Conservation (phyloP, 37 sponge, comb jelly and placozoan genomes). For the Haliclona indistincta region DNA sequence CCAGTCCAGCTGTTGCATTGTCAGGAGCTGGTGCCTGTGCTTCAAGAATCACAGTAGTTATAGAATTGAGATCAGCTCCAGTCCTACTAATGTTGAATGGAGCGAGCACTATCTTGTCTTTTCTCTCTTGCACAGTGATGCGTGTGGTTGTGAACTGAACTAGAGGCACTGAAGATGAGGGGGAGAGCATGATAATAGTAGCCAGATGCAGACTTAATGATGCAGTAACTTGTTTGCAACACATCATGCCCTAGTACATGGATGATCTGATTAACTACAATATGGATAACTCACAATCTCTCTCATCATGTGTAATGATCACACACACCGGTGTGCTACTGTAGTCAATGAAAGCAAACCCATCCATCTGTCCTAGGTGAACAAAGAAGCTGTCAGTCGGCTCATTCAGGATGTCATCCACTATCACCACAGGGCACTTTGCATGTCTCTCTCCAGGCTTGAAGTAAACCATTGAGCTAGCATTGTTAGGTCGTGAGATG, state of each 20-base stretch:
- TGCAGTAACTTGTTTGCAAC: no score
- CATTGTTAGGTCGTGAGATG: constrained; percentile 4
- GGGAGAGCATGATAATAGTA: not conserved
- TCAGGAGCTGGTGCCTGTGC: not conserved
- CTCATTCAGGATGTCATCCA: constrained; percentile 43
- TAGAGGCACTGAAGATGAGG: constrained; percentile 2
- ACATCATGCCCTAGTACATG: no score
- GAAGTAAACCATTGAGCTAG: constrained; percentile 26
- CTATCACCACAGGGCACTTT: constrained; percentile 32
- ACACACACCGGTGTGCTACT: constrained; percentile 25
- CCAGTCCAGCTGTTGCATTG: not conserved
- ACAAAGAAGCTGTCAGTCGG: constrained; percentile 30
- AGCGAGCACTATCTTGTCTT: not conserved
- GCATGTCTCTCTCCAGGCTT: not conserved
- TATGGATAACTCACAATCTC: constrained; percentile 37
- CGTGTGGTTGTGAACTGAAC: not conserved
- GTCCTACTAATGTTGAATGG: constrained; percentile 5
- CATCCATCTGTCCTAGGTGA: not conserved
- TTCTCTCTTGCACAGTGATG: constrained; percentile 16
- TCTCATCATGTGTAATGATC: constrained; percentile 28
- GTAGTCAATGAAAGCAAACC: not conserved
- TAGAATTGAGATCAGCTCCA: not conserved
- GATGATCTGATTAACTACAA: not conserved
- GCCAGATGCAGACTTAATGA: not conserved
- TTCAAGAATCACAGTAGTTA: constrained; percentile 8